Percentiles rank a stretch among this genome's conserved stretches.
These are phyloP conservation scores for Lumbricus terrestris DNA, from an alignment of 2,888 invertebrate genomes.

Conservation along the genomic window DNA sequence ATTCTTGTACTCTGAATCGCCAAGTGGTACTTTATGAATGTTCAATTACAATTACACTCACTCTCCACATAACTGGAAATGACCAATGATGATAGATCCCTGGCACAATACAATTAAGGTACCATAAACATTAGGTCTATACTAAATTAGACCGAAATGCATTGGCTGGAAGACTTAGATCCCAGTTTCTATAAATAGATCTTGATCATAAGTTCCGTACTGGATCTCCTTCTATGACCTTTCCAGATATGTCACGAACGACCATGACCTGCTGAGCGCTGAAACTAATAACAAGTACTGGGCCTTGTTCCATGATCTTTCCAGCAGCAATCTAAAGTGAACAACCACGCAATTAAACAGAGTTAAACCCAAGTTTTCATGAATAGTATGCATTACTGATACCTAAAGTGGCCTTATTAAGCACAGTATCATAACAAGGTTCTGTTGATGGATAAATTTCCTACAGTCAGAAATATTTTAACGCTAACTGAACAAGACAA, in stretches of 20 bases:
- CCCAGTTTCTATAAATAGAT: too few relatives aligned
- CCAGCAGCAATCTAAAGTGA: conserved; percentile 76
- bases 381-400: background rate
- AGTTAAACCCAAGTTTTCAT: background rate
- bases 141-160: background rate
- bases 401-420: background rate
- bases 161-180: background rate
- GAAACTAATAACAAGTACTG: conserved; percentile 92
- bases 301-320: conserved; percentile 98
- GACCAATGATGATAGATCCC: background rate
- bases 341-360: background rate
- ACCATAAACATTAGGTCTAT: background rate
- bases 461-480: background rate
- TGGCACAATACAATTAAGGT: background rate
- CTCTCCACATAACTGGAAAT: background rate
- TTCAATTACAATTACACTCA: too few relatives aligned
- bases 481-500: too few relatives aligned
- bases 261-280: conserved; percentile 95
- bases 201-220: conserved; percentile 52
- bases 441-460: background rate
- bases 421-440: background rate
- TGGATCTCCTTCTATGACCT: conserved; percentile 89
- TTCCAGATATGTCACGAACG: conserved; percentile 76
- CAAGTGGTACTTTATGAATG: too few relatives aligned
- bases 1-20: too few relatives aligned